These are phyloP conservation scores for Littorina saxatilis DNA, from an alignment of 1,140 invertebrate genomes.

Conservation along the genomic window DNA sequence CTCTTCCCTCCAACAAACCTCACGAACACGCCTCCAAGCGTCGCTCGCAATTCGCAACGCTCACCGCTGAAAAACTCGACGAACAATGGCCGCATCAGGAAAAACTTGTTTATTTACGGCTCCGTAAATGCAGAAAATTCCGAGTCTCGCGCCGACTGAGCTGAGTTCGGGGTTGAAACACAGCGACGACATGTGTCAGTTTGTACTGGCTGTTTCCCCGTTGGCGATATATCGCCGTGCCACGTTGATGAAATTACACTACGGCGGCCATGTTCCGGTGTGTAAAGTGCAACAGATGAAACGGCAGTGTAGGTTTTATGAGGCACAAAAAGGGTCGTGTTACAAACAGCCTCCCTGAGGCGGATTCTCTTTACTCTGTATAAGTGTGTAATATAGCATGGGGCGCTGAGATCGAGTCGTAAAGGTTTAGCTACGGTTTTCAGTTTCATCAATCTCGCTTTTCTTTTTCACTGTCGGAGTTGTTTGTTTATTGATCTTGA, in stretches of 20 bases:
- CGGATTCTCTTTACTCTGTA: no score
- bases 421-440: no score
- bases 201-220: neutral
- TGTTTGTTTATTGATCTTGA: no score
- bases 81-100: neutral
- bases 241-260: neutral
- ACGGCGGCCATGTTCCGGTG: neutral
- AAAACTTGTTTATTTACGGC: constrained; percentile 9
- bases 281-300: neutral
- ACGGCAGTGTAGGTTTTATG: no score
- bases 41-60: neutral
- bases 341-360: no score
- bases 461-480: no score
- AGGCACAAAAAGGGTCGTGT: no score
- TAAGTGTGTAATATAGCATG: no score
- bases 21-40: neutral
- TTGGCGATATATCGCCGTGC: neutral
- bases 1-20: neutral
- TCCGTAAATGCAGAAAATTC: constrained; percentile 29
- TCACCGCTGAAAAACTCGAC: no score
- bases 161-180: neutral
- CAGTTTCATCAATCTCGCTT: no score
- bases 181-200: neutral
- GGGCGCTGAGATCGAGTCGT: no score
- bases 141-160: neutral